Evolutionary conservation across 2,113 vertebrate species (phyloP), one percentile per base, ranked within the genome.

Genomic region (Andinoacara biseriatus): DNA sequence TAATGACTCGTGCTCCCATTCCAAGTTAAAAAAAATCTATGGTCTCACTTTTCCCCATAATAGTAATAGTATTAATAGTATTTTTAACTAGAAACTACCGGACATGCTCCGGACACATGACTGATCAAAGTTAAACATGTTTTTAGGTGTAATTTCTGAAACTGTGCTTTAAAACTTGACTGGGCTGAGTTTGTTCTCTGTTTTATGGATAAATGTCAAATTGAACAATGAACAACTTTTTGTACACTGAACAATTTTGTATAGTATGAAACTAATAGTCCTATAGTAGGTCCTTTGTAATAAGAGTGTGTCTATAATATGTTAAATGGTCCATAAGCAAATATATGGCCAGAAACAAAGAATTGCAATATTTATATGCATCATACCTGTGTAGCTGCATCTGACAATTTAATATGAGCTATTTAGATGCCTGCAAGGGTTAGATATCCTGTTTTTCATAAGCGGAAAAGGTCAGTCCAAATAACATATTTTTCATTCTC

Each of bases 401-500:
- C 54, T 72, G 6, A 72, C 46, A 72, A n/a, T 72, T 72, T 72
- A 31, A 31, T 72, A 54, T 72, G 67, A 31, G 6, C 46, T 72
- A 72, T 54, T 52, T 54, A 33, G 46, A 72, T 0, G 18, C 67
- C 18, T n/a, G 52, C 2, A 2, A 33, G 67, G 67, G 26, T 54
- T 54, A 33, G 26, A 72, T 54, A 72, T 54, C 67, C 46, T 54
- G 46, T 54, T 72, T 72, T 72, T 54, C 18, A 72, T 72, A 33
- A 72, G 18, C 46, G 52, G 67, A 33, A 9, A 72, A 72, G 67
- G 67, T 72, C 46, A 72, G 10, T 72, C 46, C 24, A 54, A 54
- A 72, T 54, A 72, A 33, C 46, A n/a, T n/a, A 54, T 72, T 72
- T 72, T 54, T 72, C 26, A 72, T 72, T 72, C 26, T 26, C 67